Evolutionary conservation across 1,140 invertebrate genomes (phyloP), one percentile per base, ranked within the genome.

Genomic region (Papilio xuthus): DNA sequence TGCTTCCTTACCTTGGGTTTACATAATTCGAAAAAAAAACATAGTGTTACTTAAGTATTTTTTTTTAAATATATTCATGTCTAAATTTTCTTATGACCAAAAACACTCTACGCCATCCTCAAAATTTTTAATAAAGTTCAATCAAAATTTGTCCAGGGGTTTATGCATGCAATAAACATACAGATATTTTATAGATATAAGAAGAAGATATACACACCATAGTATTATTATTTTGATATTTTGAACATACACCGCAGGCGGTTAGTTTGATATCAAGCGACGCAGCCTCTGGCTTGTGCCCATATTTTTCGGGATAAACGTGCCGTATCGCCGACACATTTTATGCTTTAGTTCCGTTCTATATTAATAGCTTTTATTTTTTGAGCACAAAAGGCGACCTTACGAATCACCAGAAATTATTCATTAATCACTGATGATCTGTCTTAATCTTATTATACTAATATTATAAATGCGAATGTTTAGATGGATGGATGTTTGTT

Each of bases 301-400:
- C 69, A 80, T 80, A 80, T 79, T 78, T 82, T 80, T 79, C 74
- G 77, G 28, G n/a, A 32, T 69, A 80, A 80, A 79, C 79, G 79
- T 82, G 79, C 77, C 72, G 73, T 80, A 80, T 82, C 79, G 70
- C 73, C 23, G 63, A 77, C 77, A 67, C 72, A 73, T 74, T 77
- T 56, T 80, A 73, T 77, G 67, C 63, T 53, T 73, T 73, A 73
- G 71, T 73, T 73, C 42, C 71, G 41, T 73, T 73, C 42, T 44
- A 23, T 73, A 47, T 73, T 73, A 47, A 13, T 73, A 73, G 71
- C 0, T n/a, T 12, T 26, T 73, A 73, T 44, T 73, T 73, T 73
- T 73, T 20, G 71, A 15, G 23, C 4, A 23, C 18, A 3, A 13
- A 4, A 15, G 6, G 47, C 42, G 71, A 50, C 71, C 71, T 73